Percentiles rank a stretch among this genome's conserved stretches.
Evolutionary conservation across 2,888 invertebrate species (phyloP).

Genomic region (Lucinisca nassula): DNA sequence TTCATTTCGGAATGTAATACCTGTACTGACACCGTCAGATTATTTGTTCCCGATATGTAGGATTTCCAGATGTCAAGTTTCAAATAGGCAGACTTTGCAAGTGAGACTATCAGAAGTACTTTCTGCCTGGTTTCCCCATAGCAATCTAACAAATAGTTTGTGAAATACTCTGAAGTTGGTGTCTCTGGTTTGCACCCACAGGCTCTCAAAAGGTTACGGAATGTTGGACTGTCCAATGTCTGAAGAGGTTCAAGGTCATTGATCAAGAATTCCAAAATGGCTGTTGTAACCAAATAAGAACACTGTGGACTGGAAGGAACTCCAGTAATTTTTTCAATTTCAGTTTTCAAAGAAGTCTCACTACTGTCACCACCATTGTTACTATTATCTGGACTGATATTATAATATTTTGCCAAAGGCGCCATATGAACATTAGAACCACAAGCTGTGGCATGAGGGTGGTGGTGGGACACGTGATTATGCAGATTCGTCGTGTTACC

Average conservation of each 20-base stretch:
- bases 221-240: constrained; percentile 59
- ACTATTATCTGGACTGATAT: background rate
- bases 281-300: constrained; percentile 24
- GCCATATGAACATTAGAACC: background rate
- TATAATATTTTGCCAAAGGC: background rate
- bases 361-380: background rate
- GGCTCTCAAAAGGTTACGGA: constrained; percentile 53
- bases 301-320: background rate
- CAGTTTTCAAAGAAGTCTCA: background rate
- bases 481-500: constrained; percentile 74
- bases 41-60: constrained; percentile 6
- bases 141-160: constrained; percentile 32
- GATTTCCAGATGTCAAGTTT: constrained; percentile 68
- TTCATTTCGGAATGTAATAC: constrained; percentile 54
- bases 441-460: constrained; percentile 12
- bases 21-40: constrained; percentile 53
- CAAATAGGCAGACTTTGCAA: constrained; percentile 44
- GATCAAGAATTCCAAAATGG: constrained; percentile 63
- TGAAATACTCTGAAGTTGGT: constrained; percentile 45
- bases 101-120: constrained; percentile 24
- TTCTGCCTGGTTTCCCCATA: constrained; percentile 40
- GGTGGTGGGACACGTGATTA: constrained; percentile 66
- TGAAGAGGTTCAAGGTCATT: constrained; percentile 57
- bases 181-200: constrained; percentile 40
- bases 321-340: background rate